Conservation (phyloP, 2,797 vertebrate genomes). For the Xenops minutus region DNA sequence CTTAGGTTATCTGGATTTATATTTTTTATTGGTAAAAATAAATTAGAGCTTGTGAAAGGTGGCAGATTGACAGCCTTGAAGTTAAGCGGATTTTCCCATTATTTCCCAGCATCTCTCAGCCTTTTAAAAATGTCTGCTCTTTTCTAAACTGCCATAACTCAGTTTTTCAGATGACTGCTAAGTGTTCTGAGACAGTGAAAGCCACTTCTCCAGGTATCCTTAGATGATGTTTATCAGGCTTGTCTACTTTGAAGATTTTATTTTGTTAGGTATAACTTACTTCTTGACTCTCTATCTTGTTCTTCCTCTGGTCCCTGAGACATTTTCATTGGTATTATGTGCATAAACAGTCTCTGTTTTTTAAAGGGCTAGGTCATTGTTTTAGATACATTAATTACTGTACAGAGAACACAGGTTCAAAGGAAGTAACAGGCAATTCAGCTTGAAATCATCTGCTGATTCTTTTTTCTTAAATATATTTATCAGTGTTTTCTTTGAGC, state of each 20-base stretch:
- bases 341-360: neutral
- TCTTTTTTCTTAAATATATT: neutral
- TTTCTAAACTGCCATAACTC: neutral
- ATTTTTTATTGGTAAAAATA: constrained; percentile 6
- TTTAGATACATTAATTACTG: neutral
- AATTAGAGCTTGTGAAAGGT: neutral
- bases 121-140: constrained; percentile 5
- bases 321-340: neutral
- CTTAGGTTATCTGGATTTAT: neutral
- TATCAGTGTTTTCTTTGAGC: neutral
- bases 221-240: neutral
- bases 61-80: neutral
- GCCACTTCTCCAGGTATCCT: neutral
- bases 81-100: neutral
- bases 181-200: neutral
- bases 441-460: neutral
- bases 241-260: neutral
- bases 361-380: neutral
- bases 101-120: neutral
- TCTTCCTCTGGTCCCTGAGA: neutral
- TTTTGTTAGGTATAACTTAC: neutral
- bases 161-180: neutral
- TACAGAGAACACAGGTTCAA: neutral
- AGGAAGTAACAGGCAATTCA: neutral
- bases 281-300: neutral